Percentiles rank a stretch among this genome's conserved stretches.
Evolutionary conservation across 2,888 invertebrate genomes (phyloP).

Genomic region (Drosophila crucigera): DNA sequence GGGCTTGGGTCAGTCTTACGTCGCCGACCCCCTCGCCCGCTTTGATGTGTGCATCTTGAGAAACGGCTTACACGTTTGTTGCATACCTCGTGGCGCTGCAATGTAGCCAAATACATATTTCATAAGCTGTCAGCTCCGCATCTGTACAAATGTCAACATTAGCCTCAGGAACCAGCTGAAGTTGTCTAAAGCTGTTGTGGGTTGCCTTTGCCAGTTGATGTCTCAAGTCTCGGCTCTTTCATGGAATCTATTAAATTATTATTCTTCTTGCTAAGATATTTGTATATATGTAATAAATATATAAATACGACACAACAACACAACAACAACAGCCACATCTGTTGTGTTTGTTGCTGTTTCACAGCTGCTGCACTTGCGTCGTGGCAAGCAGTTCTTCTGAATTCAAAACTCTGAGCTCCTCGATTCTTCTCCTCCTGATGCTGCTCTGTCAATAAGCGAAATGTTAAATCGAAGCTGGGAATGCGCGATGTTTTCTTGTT

Average conservation of each 20-base stretch:
- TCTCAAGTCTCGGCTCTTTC: conserved; percentile 46
- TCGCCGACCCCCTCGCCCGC: not conserved
- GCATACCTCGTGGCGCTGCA: conserved; percentile 71
- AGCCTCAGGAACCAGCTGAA: conserved; percentile 38
- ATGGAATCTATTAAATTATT: conserved; percentile 73
- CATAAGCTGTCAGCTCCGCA: conserved; percentile 61
- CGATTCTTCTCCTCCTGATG: not conserved
- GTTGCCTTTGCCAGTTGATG: conserved; percentile 17
- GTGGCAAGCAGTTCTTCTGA: conserved; percentile 55
- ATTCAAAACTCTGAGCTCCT: conserved; percentile 52
- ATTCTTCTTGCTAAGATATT: conserved; percentile 61
- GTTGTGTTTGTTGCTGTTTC: conserved; percentile 26
- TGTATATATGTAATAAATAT: conserved; percentile 47
- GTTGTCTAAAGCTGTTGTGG: conserved; percentile 13
- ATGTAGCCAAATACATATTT: conserved; percentile 69
- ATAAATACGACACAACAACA: not conserved
- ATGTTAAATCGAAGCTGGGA: conserved; percentile 53
- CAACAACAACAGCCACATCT: conserved; percentile 41
- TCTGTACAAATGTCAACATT: conserved; percentile 61
- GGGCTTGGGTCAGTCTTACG: conserved; percentile 26
- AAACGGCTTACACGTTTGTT: conserved; percentile 58
- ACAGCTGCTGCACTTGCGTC: conserved; percentile 49
- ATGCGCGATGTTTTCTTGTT: conserved; percentile 22
- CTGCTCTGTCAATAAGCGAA: conserved; percentile 50
- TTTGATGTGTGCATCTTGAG: conserved; percentile 21